These are phyloP conservation scores for Arnoldichthys spilopterus DNA, from an alignment of 2,797 vertebrate species.

Conservation along the genomic window DNA sequence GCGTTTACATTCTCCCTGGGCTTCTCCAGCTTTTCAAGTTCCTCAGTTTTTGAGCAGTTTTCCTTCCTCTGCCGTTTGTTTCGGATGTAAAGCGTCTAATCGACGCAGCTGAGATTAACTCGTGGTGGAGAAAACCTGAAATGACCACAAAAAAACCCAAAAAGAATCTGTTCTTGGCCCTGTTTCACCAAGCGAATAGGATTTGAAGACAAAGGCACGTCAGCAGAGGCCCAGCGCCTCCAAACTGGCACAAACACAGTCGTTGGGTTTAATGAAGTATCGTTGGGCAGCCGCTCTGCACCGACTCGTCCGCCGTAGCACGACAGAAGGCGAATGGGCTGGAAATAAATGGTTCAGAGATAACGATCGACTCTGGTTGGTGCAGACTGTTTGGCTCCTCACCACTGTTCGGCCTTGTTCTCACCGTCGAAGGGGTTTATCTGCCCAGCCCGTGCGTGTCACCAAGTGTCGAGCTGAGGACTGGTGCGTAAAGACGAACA, in stretches of 20 bases:
- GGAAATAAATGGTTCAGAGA: conserved; percentile 24
- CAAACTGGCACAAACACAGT: background rate
- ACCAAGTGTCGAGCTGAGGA: background rate
- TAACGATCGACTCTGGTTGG: conserved; percentile 5
- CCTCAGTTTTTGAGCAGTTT: conserved; percentile 16
- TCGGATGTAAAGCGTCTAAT: conserved; percentile 47
- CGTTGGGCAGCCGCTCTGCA: background rate
- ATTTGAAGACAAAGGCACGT: conserved; percentile 7
- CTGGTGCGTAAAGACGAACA: conserved; percentile 1
- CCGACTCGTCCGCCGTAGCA: background rate
- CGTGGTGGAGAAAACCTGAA: conserved; percentile 71
- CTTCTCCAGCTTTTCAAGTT: conserved; percentile 44
- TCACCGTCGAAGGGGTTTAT: conserved; percentile 30
- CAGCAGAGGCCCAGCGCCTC: background rate
- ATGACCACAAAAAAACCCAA: too few species aligned
- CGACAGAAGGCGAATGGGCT: background rate
- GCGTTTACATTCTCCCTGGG: conserved; percentile 46
- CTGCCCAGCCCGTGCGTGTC: conserved; percentile 6
- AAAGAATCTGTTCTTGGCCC: conserved; percentile 45
- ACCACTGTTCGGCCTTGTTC: background rate
- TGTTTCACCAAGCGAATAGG: conserved; percentile 2
- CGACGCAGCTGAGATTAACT: conserved; percentile 48
- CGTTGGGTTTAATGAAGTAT: background rate
- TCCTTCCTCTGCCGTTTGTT: conserved; percentile 26
- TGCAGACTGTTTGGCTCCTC: conserved; percentile 21